Base-by-base conservation (phyloP, 2,797 vertebrate genomes). In the Poeciliopsis presidionis region DNA sequence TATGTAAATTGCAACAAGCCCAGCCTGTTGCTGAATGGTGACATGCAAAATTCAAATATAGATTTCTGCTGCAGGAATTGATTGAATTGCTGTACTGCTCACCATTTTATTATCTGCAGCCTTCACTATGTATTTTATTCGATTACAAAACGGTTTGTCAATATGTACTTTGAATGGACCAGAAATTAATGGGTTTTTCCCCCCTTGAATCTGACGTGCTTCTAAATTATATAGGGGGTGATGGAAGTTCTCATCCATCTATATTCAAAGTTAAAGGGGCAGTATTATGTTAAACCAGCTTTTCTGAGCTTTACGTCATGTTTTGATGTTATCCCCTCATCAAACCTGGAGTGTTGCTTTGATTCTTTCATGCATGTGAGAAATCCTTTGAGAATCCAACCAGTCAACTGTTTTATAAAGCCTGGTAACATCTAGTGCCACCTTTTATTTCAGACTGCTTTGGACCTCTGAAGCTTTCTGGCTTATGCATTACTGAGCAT, bases 11-110 rank as follows among this genome's bases (percentile, higher is more conserved):
- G 88, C 81, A 85, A 90, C 81, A 78, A 86, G 71, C 75, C 70
- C 72, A 73, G 79, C 67, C 84, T 81, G 73, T 84, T 84, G 84
- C 76, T 71, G 69, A 89, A 87, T 82, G 83, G 78, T 73, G 78
- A 74, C 75, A 70, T 83, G 67, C 90, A 81, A 89, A 80, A 93
- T 92, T 87, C 88, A 84, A 89, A 87, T 91, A 81, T 78, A 74
- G 83, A 79, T 79, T 76, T 76, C 41, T 77, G 61, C 70, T 78
- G 43, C 9, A 77, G 59, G 28, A 43, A 43, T 77, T 86, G 79
- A 90, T 86, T 80, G 76, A 83, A 79, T 82, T 81, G 76, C 86
- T 76, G 55, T 84, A 77, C 76, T 80, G 59, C 53, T 53, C 47
- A 72, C 55, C 47, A 74, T 67, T 81, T 75, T 80, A 65, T 12